A percentile compares a stretch with the other conserved stretches of the same genome.
phyloP scores from a whole-genome alignment of 2,113 vertebrate genomes.

The Pteronura brasiliensis region DNA sequence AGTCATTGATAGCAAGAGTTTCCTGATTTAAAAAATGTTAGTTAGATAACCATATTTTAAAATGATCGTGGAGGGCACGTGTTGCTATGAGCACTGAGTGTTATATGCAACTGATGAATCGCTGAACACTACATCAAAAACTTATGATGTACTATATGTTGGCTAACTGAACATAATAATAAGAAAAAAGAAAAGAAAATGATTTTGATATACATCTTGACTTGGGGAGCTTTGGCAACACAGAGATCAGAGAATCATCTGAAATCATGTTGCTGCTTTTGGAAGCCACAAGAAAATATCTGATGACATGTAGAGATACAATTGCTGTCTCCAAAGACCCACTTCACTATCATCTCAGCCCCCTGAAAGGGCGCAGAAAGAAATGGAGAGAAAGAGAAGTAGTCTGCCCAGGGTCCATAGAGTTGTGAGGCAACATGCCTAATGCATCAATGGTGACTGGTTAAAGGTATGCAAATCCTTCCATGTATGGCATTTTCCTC shows the following conservation, averaged over 20 bases:
- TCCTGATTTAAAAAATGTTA: background rate
- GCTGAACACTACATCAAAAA: no score
- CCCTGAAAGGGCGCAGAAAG: background rate
- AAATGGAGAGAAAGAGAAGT: no score
- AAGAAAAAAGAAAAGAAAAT: background rate
- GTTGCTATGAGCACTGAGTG: no score
- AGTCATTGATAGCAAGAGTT: background rate
- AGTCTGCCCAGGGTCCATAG: fast-evolving
- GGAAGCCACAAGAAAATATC: background rate
- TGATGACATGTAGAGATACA: background rate
- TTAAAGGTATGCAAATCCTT: background rate
- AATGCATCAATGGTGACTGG: fast-evolving
- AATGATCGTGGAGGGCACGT: background rate
- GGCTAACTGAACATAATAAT: no score
- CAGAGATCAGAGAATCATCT: background rate
- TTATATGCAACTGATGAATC: no score
- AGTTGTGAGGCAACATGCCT: background rate
- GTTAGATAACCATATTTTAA: background rate
- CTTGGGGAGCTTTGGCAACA: background rate
- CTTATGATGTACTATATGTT: no score
- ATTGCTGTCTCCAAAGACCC: background rate
- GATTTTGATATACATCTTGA: background rate
- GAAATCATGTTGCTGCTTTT: background rate
- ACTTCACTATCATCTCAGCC: background rate
- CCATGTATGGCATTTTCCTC: background rate